Conservation (phyloP, 37 sponge, comb jelly and placozoan genomes). For the Bolinopsis microptera region DNA sequence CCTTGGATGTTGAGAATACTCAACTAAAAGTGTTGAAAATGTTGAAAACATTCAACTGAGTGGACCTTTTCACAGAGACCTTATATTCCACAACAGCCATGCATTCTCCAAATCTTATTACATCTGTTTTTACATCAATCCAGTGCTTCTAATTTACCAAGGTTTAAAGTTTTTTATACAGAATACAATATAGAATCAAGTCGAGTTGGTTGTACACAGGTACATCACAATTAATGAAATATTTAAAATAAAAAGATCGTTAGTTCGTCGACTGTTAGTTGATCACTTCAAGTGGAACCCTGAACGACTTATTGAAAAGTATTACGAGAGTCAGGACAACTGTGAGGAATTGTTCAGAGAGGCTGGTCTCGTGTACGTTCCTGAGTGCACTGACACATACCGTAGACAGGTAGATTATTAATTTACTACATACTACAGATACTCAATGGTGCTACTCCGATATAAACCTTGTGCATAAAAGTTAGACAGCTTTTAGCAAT, state of each 20-base stretch:
- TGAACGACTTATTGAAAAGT: neutral
- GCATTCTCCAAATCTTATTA: slow-evolving; percentile 10
- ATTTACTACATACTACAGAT: no score
- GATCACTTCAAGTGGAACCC: slow-evolving; percentile 19
- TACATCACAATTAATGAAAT: no score
- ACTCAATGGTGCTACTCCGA: no score
- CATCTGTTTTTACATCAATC: neutral
- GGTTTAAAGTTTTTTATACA: neutral
- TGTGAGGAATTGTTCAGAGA: neutral
- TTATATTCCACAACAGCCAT: slow-evolving; percentile 51
- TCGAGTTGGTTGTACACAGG: neutral
- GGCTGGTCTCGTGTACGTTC: neutral
- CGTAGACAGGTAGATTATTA: no score
- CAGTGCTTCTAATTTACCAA: slow-evolving; percentile 56
- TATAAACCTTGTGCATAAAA: no score
- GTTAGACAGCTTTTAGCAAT: no score
- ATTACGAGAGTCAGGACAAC: neutral
- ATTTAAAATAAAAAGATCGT: neutral
- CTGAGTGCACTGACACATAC: no score
- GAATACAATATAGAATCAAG: neutral
- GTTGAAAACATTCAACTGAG: slow-evolving; percentile 42
- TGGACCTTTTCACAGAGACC: slow-evolving; percentile 60
- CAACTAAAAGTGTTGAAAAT: neutral
- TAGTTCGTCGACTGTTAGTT: neutral
- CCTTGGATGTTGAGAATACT: slow-evolving; percentile 40